These are phyloP conservation scores for Aleadryas rufinucha DNA, from an alignment of 2,113 vertebrate species.

Conservation along the genomic window DNA sequence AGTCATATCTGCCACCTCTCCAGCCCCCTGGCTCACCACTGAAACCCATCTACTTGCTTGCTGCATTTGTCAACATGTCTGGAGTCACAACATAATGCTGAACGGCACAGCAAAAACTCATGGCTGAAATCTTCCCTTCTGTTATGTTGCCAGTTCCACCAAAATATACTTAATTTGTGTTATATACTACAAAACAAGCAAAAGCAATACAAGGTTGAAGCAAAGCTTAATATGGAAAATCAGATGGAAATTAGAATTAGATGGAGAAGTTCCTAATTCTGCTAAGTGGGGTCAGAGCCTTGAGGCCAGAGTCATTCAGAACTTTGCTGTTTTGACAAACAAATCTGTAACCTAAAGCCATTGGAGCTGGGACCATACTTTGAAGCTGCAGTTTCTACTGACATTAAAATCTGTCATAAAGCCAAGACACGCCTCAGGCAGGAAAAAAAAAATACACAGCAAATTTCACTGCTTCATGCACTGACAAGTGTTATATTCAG, in stretches of 20 bases:
- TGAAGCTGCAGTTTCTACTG: not conserved
- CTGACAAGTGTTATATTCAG: not conserved
- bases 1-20: not conserved
- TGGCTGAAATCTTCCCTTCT: not conserved
- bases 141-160: not conserved
- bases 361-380: not conserved
- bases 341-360: not conserved
- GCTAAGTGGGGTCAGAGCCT: not conserved
- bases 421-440: not conserved
- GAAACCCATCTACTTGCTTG: not conserved
- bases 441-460: not conserved
- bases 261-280: not conserved
- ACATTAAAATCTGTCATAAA: not conserved
- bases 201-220: not conserved
- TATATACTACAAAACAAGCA: not conserved
- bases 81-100: not conserved
- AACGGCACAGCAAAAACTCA: not conserved
- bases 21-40: not conserved
- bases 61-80: not conserved
- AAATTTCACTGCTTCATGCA: not conserved
- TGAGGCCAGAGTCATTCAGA: not conserved
- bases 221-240: not conserved
- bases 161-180: not conserved
- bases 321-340: not conserved
- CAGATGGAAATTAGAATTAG: not conserved